Conservation (phyloP, 2,797 vertebrate species). For the Stomatorhinus walkeri region DNA sequence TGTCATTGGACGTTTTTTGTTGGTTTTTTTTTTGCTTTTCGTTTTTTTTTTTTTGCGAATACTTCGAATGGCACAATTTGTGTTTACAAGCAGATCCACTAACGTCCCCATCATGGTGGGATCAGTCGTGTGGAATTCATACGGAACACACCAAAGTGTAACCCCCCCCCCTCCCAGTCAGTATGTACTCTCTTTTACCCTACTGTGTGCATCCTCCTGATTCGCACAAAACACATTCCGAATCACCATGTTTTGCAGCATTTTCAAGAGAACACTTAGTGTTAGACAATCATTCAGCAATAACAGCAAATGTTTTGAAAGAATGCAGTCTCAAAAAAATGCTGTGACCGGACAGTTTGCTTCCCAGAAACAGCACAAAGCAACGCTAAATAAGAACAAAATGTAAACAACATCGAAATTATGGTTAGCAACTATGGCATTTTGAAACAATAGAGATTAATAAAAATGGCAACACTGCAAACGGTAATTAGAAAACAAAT, state of each 20-base stretch:
- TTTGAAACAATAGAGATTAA: slow-evolving; percentile 15
- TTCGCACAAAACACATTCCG: slow-evolving; percentile 13
- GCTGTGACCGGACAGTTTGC: background rate
- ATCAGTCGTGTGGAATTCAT: background rate
- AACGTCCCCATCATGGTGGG: background rate
- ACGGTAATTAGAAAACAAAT: slow-evolving; percentile 5
- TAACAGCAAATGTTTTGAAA: background rate
- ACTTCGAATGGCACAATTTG: slow-evolving; percentile 1
- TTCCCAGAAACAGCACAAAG: slow-evolving; percentile 34
- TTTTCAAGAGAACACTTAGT: slow-evolving; percentile 11
- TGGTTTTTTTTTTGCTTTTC: background rate
- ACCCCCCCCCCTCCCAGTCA: background rate
- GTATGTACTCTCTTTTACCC: background rate
- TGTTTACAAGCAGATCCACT: background rate
- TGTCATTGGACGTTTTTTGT: background rate
- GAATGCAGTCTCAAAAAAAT: slow-evolving; percentile 1
- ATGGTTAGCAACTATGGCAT: slow-evolving; percentile 29
- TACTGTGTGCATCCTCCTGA: background rate
- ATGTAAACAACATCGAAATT: slow-evolving; percentile 30
- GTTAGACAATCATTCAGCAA: slow-evolving; percentile 15
- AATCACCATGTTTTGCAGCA: slow-evolving; percentile 13
- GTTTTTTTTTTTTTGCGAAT: background rate
- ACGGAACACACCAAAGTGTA: background rate
- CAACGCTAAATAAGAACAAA: slow-evolving; percentile 32
- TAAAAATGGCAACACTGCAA: slow-evolving; percentile 28